Percentiles rank a stretch among this genome's conserved stretches.
Evolutionary conservation across 2,888 invertebrate genomes (phyloP).

Genomic region (Trypoxylon attenuatum): DNA sequence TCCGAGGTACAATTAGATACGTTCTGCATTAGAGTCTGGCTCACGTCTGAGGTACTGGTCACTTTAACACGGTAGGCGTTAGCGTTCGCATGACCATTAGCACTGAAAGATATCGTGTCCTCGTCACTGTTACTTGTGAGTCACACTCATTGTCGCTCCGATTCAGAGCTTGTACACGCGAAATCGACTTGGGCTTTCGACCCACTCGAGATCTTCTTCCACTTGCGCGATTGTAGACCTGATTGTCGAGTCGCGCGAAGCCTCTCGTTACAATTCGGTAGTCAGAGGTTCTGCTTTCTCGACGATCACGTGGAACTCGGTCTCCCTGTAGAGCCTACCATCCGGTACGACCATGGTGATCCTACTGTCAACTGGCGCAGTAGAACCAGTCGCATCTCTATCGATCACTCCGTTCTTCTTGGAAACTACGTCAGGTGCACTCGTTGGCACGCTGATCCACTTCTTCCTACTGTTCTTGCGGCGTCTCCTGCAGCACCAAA

Average conservation of each 20-base stretch:
- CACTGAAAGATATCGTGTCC: conserved; percentile 3
- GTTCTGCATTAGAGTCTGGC: conserved; percentile 2
- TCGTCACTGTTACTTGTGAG: conserved; percentile 3
- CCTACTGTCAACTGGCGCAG: conserved; percentile 67
- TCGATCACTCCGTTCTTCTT: conserved; percentile 78
- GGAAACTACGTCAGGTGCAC: conserved; percentile 68
- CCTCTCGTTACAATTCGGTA: conserved; percentile 81
- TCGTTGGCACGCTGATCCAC: conserved; percentile 71
- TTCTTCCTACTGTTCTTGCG: conserved; percentile 70
- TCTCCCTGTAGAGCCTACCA: conserved; percentile 88
- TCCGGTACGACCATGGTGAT: conserved; percentile 84
- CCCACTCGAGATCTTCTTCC: conserved; percentile 45
- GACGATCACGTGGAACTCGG: conserved; percentile 89
- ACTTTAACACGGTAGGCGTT: neutral
- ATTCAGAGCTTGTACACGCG: conserved; percentile 59
- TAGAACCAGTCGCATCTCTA: conserved; percentile 47
- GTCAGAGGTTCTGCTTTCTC: conserved; percentile 89
- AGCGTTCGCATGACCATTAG: conserved; percentile 1
- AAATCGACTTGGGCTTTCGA: conserved; percentile 51
- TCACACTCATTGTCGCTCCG: neutral
- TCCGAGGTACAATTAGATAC: conserved; percentile 1
- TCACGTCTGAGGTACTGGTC: neutral
- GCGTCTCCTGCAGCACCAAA: conserved; percentile 69
- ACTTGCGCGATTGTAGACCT: conserved; percentile 41
- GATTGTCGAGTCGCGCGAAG: conserved; percentile 52